Evolutionary conservation across 2,888 invertebrate genomes (phyloP).

Genomic region (Sacculina carcini): DNA sequence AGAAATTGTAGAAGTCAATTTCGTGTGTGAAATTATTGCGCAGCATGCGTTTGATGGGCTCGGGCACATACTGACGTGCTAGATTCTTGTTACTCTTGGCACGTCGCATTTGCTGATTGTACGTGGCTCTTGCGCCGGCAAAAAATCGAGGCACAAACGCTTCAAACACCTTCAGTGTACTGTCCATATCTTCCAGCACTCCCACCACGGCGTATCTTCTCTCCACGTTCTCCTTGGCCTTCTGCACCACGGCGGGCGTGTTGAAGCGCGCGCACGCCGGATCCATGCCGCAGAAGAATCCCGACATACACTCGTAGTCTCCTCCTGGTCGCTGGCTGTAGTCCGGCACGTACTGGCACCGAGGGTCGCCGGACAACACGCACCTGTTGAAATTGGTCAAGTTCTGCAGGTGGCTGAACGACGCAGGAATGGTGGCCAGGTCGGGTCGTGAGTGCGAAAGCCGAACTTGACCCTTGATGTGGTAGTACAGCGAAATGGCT

Average conservation of each 20-base stretch:
- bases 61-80: slow-evolving; percentile 63
- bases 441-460: no score
- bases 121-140: slow-evolving; percentile 43
- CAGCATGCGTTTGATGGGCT: slow-evolving; percentile 57
- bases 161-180: slow-evolving; percentile 54
- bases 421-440: no score
- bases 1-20: slow-evolving; percentile 74
- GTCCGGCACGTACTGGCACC: slow-evolving; percentile 61
- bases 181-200: slow-evolving; percentile 60
- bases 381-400: no score
- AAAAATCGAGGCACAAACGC: slow-evolving; percentile 61
- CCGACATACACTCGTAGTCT: no score
- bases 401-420: no score
- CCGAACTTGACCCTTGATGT: slow-evolving; percentile 63
- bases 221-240: slow-evolving; percentile 60
- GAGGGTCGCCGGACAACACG: slow-evolving; percentile 51
- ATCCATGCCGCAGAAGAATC: slow-evolving; percentile 74
- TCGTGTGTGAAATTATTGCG: slow-evolving; percentile 61
- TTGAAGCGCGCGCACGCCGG: slow-evolving; percentile 70
- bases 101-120: slow-evolving; percentile 21
- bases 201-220: slow-evolving; percentile 67
- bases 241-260: slow-evolving; percentile 48
- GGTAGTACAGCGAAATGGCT: slow-evolving; percentile 78
- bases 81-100: slow-evolving; percentile 34
- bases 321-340: no score